Conservation (phyloP, 2,113 vertebrate genomes). For the Myrmophylax atrothorax region DNA sequence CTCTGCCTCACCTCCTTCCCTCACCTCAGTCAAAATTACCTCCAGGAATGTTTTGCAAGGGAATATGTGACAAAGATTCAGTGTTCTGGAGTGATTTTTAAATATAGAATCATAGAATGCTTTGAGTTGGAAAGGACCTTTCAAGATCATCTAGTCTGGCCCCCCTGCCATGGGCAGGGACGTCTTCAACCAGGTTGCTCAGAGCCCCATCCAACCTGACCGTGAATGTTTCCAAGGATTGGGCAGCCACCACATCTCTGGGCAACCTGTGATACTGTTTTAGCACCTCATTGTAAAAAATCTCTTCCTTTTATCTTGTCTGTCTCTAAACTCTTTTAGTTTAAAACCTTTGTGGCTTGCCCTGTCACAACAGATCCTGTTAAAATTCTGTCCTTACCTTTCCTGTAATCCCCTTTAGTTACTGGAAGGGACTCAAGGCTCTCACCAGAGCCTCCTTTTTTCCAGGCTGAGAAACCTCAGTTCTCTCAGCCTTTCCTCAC, state of each 20-base stretch:
- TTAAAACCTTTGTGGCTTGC: neutral
- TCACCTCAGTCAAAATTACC: neutral
- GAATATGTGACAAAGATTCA: neutral
- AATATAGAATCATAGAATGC: neutral
- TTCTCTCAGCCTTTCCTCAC: neutral
- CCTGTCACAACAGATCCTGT: neutral
- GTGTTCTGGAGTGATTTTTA: neutral
- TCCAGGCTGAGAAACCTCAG: accelerated
- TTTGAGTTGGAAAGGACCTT: neutral
- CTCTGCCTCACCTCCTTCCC: neutral
- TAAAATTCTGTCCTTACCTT: neutral
- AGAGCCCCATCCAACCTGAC: neutral
- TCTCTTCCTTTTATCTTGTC: neutral
- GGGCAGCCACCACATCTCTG: neutral
- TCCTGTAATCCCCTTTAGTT: neutral
- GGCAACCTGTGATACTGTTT: neutral
- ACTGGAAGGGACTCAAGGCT: neutral
- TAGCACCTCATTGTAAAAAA: neutral
- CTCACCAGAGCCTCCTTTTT: neutral
- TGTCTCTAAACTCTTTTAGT: neutral
- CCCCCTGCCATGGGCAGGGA: neutral
- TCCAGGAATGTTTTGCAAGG: neutral
- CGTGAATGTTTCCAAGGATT: neutral
- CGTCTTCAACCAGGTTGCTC: neutral
- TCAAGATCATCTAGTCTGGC: neutral